Conservation (phyloP, 1,140 invertebrate genomes). For the Octopus bimaculoides region DNA sequence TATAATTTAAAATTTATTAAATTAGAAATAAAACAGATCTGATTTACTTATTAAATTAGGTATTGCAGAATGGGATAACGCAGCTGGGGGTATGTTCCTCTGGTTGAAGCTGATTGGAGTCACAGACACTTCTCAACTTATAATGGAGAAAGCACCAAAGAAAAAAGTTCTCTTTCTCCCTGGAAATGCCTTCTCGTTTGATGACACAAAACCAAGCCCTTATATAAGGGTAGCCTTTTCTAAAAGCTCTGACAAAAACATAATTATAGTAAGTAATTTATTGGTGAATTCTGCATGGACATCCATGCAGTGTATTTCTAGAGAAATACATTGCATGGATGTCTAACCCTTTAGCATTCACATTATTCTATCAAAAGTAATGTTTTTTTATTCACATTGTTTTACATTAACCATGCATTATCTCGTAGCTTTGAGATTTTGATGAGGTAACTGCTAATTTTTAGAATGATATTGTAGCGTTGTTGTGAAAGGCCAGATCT, state of each 20-base stretch:
- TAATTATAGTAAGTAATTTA: conserved; percentile 61
- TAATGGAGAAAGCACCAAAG: conserved; percentile 64
- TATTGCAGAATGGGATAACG: conserved; percentile 68
- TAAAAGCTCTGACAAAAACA: conserved; percentile 65
- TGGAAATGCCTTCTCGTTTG: conserved; percentile 68
- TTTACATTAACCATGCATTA: no score
- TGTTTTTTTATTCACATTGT: no score
- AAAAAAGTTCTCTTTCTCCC: conserved; percentile 65
- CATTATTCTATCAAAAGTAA: no score
- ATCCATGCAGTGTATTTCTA: not conserved
- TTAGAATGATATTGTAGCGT: no score
- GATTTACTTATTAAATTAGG: conserved; percentile 46
- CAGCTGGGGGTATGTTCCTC: conserved; percentile 73
- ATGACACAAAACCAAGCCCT: conserved; percentile 63
- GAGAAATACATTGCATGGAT: no score
- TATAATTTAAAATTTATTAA: no score
- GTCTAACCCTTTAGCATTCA: no score
- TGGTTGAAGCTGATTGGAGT: conserved; percentile 72
- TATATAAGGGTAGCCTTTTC: conserved; percentile 71
- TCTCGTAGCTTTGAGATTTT: no score
- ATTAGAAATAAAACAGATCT: conserved; percentile 14
- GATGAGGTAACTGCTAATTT: no score
- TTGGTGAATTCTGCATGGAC: not conserved
- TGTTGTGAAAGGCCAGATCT: no score
- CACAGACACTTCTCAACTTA: conserved; percentile 71